Evolutionary conservation across 2,888 invertebrate species (phyloP).

Genomic region (Halocaridina rubra): DNA sequence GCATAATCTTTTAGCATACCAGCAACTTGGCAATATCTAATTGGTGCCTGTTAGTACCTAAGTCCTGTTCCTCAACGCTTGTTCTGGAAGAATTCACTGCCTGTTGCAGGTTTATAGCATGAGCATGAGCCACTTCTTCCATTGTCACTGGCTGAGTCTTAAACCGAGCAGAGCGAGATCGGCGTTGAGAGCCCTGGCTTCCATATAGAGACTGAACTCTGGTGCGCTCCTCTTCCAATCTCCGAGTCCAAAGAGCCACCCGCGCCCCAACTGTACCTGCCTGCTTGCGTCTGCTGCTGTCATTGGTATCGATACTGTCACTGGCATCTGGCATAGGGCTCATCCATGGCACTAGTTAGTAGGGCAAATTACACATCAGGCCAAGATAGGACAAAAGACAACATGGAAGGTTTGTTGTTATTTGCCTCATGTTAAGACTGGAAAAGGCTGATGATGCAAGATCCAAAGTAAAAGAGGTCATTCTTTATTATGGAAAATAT

Average conservation of each 20-base stretch:
- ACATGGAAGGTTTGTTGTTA: too few species aligned
- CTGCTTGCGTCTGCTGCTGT: constrained; percentile 1
- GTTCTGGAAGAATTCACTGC: constrained; percentile 1
- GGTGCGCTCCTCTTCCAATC: constrained; percentile 50
- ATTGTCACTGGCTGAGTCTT: constrained; percentile 80
- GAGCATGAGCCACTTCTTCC: constrained; percentile 77
- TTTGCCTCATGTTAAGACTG: too few species aligned
- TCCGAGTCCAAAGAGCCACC: constrained; percentile 58
- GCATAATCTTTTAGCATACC: too few species aligned
- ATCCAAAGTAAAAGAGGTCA: too few species aligned
- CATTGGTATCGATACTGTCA: not conserved
- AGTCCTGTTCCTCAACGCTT: constrained; percentile 37
- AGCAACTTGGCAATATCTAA: not conserved
- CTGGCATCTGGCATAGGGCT: not conserved
- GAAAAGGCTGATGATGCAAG: too few species aligned
- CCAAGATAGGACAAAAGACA: constrained; percentile 30
- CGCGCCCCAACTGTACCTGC: constrained; percentile 53
- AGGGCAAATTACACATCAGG: not conserved
- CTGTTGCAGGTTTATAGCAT: constrained; percentile 66
- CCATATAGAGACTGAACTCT: constrained; percentile 19
- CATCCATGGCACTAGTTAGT: constrained; percentile 45
- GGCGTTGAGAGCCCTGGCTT: constrained; percentile 63
- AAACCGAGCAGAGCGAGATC: constrained; percentile 72
- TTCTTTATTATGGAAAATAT: too few species aligned
- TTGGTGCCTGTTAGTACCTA: constrained; percentile 52